Evolutionary conservation across 2,113 vertebrate genomes (phyloP).

Genomic region (Gnathonemus echidnorhynchus): DNA sequence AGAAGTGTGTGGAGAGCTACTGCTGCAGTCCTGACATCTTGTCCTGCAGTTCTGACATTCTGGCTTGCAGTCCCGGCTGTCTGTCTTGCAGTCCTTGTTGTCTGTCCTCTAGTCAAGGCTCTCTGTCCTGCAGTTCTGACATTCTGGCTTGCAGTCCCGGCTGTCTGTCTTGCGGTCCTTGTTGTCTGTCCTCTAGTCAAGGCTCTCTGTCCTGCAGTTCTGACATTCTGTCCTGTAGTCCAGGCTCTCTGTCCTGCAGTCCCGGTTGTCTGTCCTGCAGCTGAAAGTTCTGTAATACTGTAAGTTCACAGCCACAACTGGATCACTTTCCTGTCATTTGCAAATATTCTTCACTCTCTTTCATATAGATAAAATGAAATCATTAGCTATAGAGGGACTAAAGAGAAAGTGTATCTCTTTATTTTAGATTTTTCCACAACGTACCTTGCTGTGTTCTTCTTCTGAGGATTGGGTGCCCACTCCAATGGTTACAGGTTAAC

Average conservation of each 20-base stretch:
- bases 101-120: too few relatives aligned
- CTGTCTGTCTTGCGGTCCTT: too few relatives aligned
- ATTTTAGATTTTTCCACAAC: background rate
- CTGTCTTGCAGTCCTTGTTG: too few relatives aligned
- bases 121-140: background rate
- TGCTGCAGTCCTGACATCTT: background rate
- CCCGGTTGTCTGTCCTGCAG: background rate
- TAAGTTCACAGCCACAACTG: background rate
- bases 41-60: background rate
- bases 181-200: too few relatives aligned
- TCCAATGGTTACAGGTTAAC: too few relatives aligned
- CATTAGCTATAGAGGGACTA: background rate
- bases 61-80: background rate
- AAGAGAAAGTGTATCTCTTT: background rate
- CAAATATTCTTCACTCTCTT: background rate
- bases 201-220: background rate
- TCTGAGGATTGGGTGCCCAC: too few relatives aligned
- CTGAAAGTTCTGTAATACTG: background rate
- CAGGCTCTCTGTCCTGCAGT: background rate
- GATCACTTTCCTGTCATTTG: background rate
- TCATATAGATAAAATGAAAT: background rate
- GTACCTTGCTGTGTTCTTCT: background rate
- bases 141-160: too few relatives aligned
- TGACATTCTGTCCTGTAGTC: too few relatives aligned
- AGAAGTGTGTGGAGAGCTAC: background rate